Base-by-base conservation (phyloP, 2,888 invertebrate genomes). In the Cetonia aurata region DNA sequence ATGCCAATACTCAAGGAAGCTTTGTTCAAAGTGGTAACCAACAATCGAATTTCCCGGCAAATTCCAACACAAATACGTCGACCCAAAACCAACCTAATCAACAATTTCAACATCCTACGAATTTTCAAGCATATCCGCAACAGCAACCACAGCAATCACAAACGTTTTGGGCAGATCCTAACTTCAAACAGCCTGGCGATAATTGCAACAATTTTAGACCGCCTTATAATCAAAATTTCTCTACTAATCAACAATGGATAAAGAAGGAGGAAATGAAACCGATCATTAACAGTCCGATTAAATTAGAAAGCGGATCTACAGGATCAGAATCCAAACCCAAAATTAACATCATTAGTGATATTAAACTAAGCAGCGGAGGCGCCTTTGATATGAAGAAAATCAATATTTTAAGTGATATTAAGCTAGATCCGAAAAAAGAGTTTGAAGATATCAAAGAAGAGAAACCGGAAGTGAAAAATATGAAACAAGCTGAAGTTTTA, bases 381-480 rank as follows among this genome's bases (percentile, higher is more conserved):
- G 74, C 75, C 3, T 76, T 72, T 57, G 74, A 74, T 71, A 70
- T 75, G 48, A 83, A 80, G 72, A 84, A 83, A 72, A 83, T 84
- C 50, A 84, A 83, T 56, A 84, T 84, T 37, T 78, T 85, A 25
- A 84, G 84, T 67, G 83, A 85, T 73, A 83, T 84, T 50, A 85
- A 85, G 71, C 77, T 84, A 31, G 84, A 84, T 69, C 80, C 82
- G 1, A 84, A 84, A 74, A 79, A 77, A 46, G 83, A 83, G 79
- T 85, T 86, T 0, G 87, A 87, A 31, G 87, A 87, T 2, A 87
- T 87, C 86, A 67, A 72, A 48, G 69, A 75, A 55, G 66, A 72
- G 37, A 73, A 75, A 41, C 44, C 71, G 1, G 76, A 75, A 52
- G 52, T 59, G n/a, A 80, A 79, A 70, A 75, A 74, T 31, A 79